These are phyloP conservation scores for Neuroscelio doddi DNA, from an alignment of 2,888 invertebrate genomes.

Conservation along the genomic window DNA sequence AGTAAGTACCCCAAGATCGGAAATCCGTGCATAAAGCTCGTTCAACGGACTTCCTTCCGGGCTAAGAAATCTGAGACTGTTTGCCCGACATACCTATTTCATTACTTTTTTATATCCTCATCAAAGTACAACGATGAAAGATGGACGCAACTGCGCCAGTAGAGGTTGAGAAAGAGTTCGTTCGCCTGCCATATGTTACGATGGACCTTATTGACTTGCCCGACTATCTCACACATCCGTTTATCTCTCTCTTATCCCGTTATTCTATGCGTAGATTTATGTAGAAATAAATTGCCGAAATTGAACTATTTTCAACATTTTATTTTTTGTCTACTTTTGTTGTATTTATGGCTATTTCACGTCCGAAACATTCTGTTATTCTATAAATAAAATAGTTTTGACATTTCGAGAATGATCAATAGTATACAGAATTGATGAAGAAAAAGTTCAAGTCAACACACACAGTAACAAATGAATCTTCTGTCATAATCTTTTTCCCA, in stretches of 20 bases:
- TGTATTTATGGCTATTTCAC: too few relatives aligned
- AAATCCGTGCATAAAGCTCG: constrained; percentile 22
- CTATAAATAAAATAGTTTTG: too few relatives aligned
- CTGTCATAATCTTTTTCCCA: too few relatives aligned
- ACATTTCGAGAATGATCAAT: too few relatives aligned
- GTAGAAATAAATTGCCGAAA: constrained; percentile 7
- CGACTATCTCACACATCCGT: constrained; percentile 50
- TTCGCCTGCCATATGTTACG: constrained; percentile 63
- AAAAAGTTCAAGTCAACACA: too few relatives aligned
- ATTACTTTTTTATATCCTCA: constrained; percentile 11
- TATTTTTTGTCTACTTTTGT: too few relatives aligned
- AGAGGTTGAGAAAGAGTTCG: constrained; percentile 26
- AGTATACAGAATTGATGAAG: too few relatives aligned
- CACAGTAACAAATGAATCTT: too few relatives aligned
- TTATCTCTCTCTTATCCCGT: constrained; percentile 61
- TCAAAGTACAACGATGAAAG: constrained; percentile 14
- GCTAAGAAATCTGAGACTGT: constrained; percentile 24
- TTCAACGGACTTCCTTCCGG: constrained; percentile 58
- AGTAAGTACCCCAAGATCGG: constrained; percentile 17
- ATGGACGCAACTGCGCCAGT: background rate
- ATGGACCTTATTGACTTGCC: constrained; percentile 52
- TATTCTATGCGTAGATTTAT: constrained; percentile 28
- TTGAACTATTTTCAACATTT: constrained; percentile 5
- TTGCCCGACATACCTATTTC: background rate
- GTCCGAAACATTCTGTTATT: too few relatives aligned